These are phyloP conservation scores for Sialis fuliginosa DNA, from an alignment of 2,888 invertebrate genomes.

Conservation along the genomic window DNA sequence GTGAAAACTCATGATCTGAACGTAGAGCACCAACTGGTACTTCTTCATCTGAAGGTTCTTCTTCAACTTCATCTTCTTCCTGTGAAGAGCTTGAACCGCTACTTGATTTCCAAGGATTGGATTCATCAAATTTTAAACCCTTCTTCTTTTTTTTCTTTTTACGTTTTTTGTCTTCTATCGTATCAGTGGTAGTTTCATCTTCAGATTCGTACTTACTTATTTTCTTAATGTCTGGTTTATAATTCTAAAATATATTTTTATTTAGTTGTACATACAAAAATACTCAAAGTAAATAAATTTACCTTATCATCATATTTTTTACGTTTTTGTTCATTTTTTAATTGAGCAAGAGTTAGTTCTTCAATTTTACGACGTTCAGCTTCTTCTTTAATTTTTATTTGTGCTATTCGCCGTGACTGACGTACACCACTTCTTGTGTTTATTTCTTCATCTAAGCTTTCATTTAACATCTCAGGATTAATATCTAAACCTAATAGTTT, in stretches of 20 bases:
- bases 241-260: slow-evolving; percentile 11
- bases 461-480: slow-evolving; percentile 19
- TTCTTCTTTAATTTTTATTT: slow-evolving; percentile 73
- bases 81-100: slow-evolving; percentile 30
- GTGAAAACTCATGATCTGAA: slow-evolving; percentile 87
- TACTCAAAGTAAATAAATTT: too few relatives aligned
- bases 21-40: slow-evolving; percentile 33
- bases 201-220: slow-evolving; percentile 24
- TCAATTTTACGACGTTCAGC: slow-evolving; percentile 58
- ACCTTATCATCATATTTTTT: slow-evolving; percentile 15
- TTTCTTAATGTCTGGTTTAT: slow-evolving; percentile 18
- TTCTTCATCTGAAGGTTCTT: slow-evolving; percentile 25
- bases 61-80: slow-evolving; percentile 22
- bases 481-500: slow-evolving; percentile 31
- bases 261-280: too few relatives aligned
- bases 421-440: slow-evolving; percentile 43
- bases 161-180: slow-evolving; percentile 25
- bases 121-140: slow-evolving; percentile 26
- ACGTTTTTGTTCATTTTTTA: slow-evolving; percentile 42
- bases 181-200: slow-evolving; percentile 20
- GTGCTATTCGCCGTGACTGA: slow-evolving; percentile 71
- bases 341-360: slow-evolving; percentile 48
- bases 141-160: slow-evolving; percentile 15
- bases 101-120: slow-evolving; percentile 39
- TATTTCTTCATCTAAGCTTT: slow-evolving; percentile 13